Percentiles rank a stretch among this genome's conserved stretches.
Evolutionary conservation across 1,140 invertebrate species (phyloP).

Genomic region (Drosophila nigrodunni): DNA sequence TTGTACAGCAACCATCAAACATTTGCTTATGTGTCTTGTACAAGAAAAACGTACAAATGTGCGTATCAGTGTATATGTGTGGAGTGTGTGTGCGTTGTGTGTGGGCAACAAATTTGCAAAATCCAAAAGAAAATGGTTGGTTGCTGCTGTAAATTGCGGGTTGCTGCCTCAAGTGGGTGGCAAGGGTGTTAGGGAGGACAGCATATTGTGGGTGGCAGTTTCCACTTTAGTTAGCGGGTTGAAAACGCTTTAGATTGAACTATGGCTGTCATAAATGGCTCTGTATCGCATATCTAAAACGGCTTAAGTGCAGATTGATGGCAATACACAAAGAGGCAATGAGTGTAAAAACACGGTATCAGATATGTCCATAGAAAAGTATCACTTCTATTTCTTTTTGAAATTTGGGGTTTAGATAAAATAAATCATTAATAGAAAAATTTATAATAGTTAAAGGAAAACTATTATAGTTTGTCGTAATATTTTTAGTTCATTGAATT

Average conservation of each 20-base stretch:
- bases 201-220: constrained; percentile 63
- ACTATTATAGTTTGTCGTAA: no score
- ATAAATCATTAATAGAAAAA: no score
- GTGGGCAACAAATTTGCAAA: constrained; percentile 60
- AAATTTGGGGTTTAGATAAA: neutral
- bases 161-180: constrained; percentile 2
- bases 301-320: constrained; percentile 53
- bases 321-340: constrained; percentile 35
- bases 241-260: constrained; percentile 78
- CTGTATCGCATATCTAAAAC: constrained; percentile 58
- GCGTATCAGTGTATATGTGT: constrained; percentile 28
- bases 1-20: constrained; percentile 83
- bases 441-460: no score
- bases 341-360: constrained; percentile 10
- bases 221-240: constrained; percentile 74
- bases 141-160: constrained; percentile 15
- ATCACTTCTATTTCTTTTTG: neutral
- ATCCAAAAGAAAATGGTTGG: constrained; percentile 77
- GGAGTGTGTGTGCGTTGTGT: constrained; percentile 3
- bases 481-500: no score
- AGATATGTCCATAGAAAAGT: neutral
- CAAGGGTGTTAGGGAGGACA: neutral
- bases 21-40: constrained; percentile 68
- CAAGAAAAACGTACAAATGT: constrained; percentile 60
- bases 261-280: constrained; percentile 64